phyloP scores from a whole-genome alignment of 2,797 vertebrate genomes.

The Hyperoplus lanceolatus region DNA sequence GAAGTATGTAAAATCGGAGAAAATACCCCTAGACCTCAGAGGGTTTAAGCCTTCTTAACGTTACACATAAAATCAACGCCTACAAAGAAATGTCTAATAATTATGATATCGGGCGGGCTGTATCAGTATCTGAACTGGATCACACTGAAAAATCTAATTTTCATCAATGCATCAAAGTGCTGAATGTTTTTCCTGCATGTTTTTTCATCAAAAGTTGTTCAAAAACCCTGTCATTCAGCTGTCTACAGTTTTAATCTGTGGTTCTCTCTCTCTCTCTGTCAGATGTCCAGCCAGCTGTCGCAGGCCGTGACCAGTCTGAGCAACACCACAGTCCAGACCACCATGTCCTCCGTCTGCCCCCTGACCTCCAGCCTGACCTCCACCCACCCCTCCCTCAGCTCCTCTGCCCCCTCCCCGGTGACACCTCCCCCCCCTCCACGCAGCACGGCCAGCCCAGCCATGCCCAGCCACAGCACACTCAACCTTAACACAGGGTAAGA shows the following conservation, averaged over 20 bases:
- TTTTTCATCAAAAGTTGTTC: not conserved
- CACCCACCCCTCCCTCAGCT: constrained; percentile 86
- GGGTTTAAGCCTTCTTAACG: too few relatives aligned
- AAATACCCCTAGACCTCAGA: too few relatives aligned
- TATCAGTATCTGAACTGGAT: too few relatives aligned
- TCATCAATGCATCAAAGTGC: not conserved
- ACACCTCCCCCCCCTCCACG: constrained; percentile 91
- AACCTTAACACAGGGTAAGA: constrained; percentile 93
- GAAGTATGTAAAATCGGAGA: too few relatives aligned
- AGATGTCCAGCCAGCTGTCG: constrained; percentile 88
- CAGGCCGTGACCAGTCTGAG: constrained; percentile 91
- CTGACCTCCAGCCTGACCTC: constrained; percentile 89
- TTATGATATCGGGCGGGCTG: too few relatives aligned
- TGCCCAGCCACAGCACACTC: constrained; percentile 90
- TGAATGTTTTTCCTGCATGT: not conserved
- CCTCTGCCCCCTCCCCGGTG: constrained; percentile 86
- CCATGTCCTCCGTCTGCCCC: constrained; percentile 91
- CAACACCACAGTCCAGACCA: constrained; percentile 92
- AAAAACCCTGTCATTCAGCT: not conserved
- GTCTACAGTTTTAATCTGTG: constrained; percentile 23
- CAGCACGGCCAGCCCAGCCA: constrained; percentile 90
- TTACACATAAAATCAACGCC: too few relatives aligned
- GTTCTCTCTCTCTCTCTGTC: constrained; percentile 53
- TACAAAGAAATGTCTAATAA: too few relatives aligned
- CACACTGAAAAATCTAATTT: too few relatives aligned